Percentiles rank a stretch among this genome's conserved stretches.
Conservation (phyloP, 2,888 invertebrate genomes). For the Acleris cristana region DNA sequence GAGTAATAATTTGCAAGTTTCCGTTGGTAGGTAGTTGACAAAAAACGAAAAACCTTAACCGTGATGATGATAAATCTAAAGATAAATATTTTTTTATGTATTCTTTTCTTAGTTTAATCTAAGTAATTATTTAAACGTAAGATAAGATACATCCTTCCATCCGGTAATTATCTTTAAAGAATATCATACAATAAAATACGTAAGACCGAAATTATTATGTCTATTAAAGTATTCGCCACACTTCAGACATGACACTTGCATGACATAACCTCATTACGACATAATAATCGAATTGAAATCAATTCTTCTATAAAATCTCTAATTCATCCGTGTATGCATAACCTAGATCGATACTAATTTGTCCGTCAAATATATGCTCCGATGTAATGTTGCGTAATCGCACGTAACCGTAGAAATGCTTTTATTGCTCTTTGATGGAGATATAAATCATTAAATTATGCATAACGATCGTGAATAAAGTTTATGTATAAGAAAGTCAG, state of each 20-base stretch:
- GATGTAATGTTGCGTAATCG: slow-evolving; percentile 10
- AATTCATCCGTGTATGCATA: slow-evolving; percentile 16
- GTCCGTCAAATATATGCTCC: slow-evolving; percentile 6
- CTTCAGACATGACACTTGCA: not conserved
- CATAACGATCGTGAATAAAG: slow-evolving; percentile 15
- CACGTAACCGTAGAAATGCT: slow-evolving; percentile 11
- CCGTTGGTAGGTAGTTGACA: too few species aligned
- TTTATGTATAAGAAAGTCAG: slow-evolving; percentile 16
- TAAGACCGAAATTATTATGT: not conserved
- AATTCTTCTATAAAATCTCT: slow-evolving; percentile 9
- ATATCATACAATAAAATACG: not conserved
- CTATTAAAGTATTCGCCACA: not conserved
- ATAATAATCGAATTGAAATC: not conserved
- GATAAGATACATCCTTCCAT: too few species aligned
- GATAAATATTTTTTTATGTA: too few species aligned
- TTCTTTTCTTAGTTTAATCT: too few species aligned
- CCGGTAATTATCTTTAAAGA: not conserved
- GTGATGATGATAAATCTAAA: too few species aligned
- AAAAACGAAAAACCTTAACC: too few species aligned
- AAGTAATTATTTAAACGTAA: too few species aligned
- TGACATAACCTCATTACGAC: slow-evolving; percentile 6
- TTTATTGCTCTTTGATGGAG: slow-evolving; percentile 21
- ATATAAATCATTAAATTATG: slow-evolving; percentile 18
- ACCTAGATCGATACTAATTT: slow-evolving; percentile 22
- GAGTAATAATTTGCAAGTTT: too few species aligned